Evolutionary conservation across 1,140 invertebrate species (phyloP).

Genomic region (Meteorus sp.): DNA sequence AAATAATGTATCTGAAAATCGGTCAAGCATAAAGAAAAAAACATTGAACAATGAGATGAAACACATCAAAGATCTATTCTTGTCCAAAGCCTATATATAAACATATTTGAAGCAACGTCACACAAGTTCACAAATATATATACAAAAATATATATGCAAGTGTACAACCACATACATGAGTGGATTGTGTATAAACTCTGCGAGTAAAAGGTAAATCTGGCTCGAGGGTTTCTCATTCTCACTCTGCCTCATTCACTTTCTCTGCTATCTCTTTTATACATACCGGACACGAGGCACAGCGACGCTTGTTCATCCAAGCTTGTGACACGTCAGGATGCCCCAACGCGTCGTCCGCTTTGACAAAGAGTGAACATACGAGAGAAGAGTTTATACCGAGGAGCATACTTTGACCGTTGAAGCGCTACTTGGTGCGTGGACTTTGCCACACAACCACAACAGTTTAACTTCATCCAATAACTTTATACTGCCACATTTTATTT

Average conservation of each 20-base stretch:
- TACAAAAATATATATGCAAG: background rate
- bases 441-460: background rate
- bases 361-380: constrained; percentile 33
- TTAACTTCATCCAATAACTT: background rate
- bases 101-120: too few species aligned
- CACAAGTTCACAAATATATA: background rate
- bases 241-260: too few species aligned
- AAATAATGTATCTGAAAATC: constrained; percentile 1
- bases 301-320: constrained; percentile 39
- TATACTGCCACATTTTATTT: background rate
- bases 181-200: too few species aligned
- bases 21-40: background rate
- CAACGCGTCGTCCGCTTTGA: constrained; percentile 28
- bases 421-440: constrained; percentile 40
- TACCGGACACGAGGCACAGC: background rate
- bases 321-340: constrained; percentile 33
- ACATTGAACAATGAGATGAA: background rate
- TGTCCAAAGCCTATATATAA: background rate
- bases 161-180: background rate
- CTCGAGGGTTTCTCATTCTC: background rate
- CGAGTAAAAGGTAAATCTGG: constrained; percentile 5
- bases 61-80: constrained; percentile 25
- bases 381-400: constrained; percentile 34
- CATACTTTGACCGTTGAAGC: constrained; percentile 49
- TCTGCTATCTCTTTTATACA: background rate